These are phyloP conservation scores for Arctopsyche grandis DNA, from an alignment of 1,140 invertebrate species.

Conservation along the genomic window DNA sequence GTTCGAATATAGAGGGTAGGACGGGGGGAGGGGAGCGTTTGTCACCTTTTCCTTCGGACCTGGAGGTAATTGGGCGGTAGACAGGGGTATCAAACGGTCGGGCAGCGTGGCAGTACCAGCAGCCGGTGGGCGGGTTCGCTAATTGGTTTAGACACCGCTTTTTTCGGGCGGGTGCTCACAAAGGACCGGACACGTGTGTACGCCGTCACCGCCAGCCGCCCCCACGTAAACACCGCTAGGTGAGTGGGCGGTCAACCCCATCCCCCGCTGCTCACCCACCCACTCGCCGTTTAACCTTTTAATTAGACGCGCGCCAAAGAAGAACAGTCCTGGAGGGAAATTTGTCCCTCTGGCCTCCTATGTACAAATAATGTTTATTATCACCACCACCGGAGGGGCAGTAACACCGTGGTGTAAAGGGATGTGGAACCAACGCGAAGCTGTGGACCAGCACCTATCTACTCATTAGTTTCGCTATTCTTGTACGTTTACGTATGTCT, in stretches of 20 bases:
- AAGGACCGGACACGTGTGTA: conserved; percentile 42
- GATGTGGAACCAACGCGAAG: not conserved
- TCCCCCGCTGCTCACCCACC: not conserved
- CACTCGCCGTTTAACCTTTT: conserved; percentile 45
- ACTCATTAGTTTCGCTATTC: not conserved
- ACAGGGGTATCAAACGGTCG: conserved; percentile 12
- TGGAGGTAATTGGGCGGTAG: conserved; percentile 28
- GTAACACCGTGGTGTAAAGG: not conserved
- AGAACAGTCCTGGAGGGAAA: conserved; percentile 6
- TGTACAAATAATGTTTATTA: conserved; percentile 46
- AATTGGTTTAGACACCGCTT: conserved; percentile 46
- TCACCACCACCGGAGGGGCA: not conserved
- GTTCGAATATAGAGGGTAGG: not conserved
- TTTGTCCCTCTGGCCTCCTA: not conserved
- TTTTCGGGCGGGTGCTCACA: conserved; percentile 38
- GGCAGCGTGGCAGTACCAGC: not conserved
- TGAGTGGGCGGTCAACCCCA: not conserved
- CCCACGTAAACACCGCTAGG: conserved; percentile 33
- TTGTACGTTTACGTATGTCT: not conserved
- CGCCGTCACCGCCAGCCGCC: conserved; percentile 33
- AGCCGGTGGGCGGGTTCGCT: conserved; percentile 10
- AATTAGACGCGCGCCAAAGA: conserved; percentile 47
- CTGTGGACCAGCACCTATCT: too few species aligned
- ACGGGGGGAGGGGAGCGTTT: not conserved
- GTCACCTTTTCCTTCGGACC: conserved; percentile 28